Evolutionary conservation across 1,140 invertebrate genomes (phyloP), one percentile per base, ranked within the genome.

Genomic region (Contarinia nasturtii): DNA sequence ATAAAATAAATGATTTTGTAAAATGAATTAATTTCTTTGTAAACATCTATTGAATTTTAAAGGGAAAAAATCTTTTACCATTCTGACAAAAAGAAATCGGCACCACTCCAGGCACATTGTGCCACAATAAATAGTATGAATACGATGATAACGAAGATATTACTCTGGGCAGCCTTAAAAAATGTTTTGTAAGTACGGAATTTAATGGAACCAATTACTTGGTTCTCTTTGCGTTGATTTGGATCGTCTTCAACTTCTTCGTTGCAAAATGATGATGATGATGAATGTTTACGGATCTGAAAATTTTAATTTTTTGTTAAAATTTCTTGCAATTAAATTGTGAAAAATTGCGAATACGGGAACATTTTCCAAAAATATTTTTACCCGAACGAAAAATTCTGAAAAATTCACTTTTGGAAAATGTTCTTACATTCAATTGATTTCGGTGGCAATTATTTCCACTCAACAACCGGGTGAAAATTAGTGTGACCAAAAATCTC

Each of bases 31-130:
- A 38, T 38, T 38, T 5, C 12, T 12, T n/a, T 38, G 5, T n/a
- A 38, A 38, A 5, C 12, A 4, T 38, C 14, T 5, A 17, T 38
- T 38, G 36, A 44, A n/a, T 44, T 33, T 33, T 36, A 36, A 43
- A 18, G 18, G 2, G 18, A 18, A 21, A 19, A 21, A 18, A 43
- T 21, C n/a, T 43, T 4, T 62, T 61, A 74, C 85, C 85, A 88
- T 49, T 72, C 67, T 2, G 82, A 75, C 0, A 87, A 73, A 68
- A 85, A 90, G 48, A 77, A 82, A 58, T 88, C 85, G 52, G 79
- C 74, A 12, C 71, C 67, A 17, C 80, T 80, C 11, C 78, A 81
- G 19, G 76, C 63, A 0, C 71, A 57, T 58, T 87, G 82, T 0
- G 82, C 74, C 1, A 76, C 17, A 2, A 83, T 45, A 49, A 79